Conservation (phyloP, 2,888 invertebrate genomes). For the Calameuta filiformis region DNA sequence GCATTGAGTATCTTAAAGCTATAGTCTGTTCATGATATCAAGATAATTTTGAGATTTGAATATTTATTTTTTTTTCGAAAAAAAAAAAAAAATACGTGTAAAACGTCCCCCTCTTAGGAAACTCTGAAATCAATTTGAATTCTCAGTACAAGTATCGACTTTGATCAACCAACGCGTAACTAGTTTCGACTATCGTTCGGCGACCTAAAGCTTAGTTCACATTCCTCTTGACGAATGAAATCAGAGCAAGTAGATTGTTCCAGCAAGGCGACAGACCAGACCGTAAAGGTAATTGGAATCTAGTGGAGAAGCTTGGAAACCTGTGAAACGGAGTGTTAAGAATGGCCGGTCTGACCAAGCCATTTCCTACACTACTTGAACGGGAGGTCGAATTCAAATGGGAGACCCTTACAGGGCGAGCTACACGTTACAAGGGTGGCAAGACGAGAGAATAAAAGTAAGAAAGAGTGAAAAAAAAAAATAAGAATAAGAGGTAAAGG, state of each 20-base stretch:
- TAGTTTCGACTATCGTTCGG: background rate
- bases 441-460: background rate
- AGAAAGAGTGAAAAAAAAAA: background rate
- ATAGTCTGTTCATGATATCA: background rate
- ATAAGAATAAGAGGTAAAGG: background rate
- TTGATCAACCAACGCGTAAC: background rate
- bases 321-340: background rate
- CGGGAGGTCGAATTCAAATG: background rate
- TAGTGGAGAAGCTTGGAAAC: background rate
- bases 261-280: background rate
- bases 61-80: too few relatives aligned
- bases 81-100: background rate
- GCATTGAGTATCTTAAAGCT: background rate
- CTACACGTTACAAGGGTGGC: background rate
- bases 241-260: background rate
- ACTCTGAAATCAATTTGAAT: background rate
- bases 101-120: background rate
- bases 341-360: background rate
- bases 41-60: background rate
- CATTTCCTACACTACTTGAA: background rate
- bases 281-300: background rate
- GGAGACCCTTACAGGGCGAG: background rate
- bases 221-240: background rate
- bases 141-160: background rate
- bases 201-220: background rate